These are phyloP conservation scores for Poeciliopsis turrubarensis DNA, from an alignment of 2,113 vertebrate species.

Conservation along the genomic window DNA sequence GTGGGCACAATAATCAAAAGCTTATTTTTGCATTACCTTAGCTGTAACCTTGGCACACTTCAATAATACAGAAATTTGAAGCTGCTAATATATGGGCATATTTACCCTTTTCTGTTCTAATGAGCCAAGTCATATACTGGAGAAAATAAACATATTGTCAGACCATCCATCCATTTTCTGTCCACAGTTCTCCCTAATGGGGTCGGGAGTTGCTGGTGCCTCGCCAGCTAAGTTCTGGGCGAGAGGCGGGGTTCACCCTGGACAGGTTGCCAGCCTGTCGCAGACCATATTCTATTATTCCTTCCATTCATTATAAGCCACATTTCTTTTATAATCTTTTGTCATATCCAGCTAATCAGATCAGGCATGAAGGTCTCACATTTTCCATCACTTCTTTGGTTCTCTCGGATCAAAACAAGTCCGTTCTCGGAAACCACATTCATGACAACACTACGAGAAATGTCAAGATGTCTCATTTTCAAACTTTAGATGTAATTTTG, in stretches of 20 bases:
- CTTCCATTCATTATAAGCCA: neutral
- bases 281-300: neutral
- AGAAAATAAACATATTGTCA: neutral
- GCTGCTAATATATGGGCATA: no score
- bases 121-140: no score
- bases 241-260: no score
- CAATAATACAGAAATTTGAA: no score
- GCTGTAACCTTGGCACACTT: no score
- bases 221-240: no score
- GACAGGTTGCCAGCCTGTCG: no score
- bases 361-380: constrained; percentile 18
- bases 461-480: constrained; percentile 5
- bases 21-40: no score
- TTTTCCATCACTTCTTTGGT: constrained; percentile 23
- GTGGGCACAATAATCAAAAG: no score
- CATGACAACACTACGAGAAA: neutral
- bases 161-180: neutral
- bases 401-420: constrained; percentile 3
- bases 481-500: neutral
- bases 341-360: constrained; percentile 5
- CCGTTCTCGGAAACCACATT: constrained; percentile 15
- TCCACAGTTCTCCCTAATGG: no score
- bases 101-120: no score
- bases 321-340: constrained; percentile 17
- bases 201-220: no score